These are phyloP conservation scores for Eleginops maclovinus DNA, from an alignment of 2,113 vertebrate genomes.

Conservation along the genomic window DNA sequence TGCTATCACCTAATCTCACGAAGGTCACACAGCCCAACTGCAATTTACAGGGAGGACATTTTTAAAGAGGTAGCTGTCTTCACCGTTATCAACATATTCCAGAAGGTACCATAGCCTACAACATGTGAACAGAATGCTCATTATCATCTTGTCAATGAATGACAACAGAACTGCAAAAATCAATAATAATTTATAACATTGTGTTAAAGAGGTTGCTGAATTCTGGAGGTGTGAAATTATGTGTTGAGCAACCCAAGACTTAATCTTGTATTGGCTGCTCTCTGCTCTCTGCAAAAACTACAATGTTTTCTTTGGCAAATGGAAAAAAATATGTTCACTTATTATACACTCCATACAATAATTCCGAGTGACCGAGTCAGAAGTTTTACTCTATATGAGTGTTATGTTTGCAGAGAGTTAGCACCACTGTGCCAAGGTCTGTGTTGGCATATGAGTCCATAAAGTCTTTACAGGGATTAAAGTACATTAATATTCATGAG, in stretches of 20 bases:
- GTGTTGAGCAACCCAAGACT: constrained; percentile 2
- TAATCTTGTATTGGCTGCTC: constrained; percentile 5
- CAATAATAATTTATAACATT: constrained; percentile 43
- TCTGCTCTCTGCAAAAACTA: not conserved
- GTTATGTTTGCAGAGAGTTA: constrained; percentile 19
- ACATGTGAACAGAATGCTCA: constrained; percentile 6
- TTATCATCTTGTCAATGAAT: constrained; percentile 23
- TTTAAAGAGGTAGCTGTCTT: constrained; percentile 2
- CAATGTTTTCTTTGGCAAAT: not conserved
- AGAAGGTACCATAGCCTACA: not conserved
- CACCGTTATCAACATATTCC: not conserved
- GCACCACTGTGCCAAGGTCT: not conserved
- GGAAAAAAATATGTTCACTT: not conserved
- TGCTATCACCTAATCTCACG: constrained; percentile 8
- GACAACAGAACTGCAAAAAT: constrained; percentile 35
- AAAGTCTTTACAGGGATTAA: constrained; percentile 47
- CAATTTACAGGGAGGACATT: not conserved
- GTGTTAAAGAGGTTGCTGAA: constrained; percentile 21
- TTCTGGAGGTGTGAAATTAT: constrained; percentile 34
- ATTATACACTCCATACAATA: constrained; percentile 6
- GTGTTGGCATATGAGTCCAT: constrained; percentile 40
- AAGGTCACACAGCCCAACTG: constrained; percentile 6
- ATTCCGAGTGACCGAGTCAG: not conserved
- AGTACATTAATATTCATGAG: constrained; percentile 62
- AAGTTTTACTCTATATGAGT: not conserved